Percentiles rank a stretch among this genome's conserved stretches.
These are phyloP conservation scores for Lacanobia wlatinum DNA, from an alignment of 2,888 invertebrate species.

Conservation along the genomic window DNA sequence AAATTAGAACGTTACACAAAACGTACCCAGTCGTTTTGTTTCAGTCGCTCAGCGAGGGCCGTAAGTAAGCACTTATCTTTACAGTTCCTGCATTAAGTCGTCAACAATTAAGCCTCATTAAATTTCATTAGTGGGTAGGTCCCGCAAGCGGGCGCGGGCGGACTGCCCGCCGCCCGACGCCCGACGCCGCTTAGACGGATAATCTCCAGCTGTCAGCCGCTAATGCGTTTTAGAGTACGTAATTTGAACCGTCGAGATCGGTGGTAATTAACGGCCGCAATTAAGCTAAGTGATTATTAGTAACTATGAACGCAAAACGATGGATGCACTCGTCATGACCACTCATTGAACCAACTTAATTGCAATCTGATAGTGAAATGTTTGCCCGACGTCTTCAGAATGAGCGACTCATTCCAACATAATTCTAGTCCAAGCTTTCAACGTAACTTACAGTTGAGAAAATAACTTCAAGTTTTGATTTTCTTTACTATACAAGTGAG, in stretches of 20 bases:
- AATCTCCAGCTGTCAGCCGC: constrained; percentile 90
- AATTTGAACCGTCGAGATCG: constrained; percentile 91
- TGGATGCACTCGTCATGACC: constrained; percentile 69
- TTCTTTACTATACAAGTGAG: constrained; percentile 67
- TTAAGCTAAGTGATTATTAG: constrained; percentile 90
- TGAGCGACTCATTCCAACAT: constrained; percentile 37
- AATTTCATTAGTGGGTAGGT: constrained; percentile 88
- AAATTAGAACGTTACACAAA: constrained; percentile 65
- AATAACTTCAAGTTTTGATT: constrained; percentile 57
- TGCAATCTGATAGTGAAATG: constrained; percentile 49
- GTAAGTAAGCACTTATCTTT: constrained; percentile 85
- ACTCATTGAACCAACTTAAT: constrained; percentile 60
- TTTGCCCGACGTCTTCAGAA: constrained; percentile 43
- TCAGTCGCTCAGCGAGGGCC: constrained; percentile 77
- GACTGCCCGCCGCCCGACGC: constrained; percentile 73
- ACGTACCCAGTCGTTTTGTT: constrained; percentile 77
- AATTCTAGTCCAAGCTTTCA: constrained; percentile 40
- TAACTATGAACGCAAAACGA: constrained; percentile 80
- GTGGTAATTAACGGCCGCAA: constrained; percentile 89
- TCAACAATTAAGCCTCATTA: constrained; percentile 90
- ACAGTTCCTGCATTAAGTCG: constrained; percentile 89
- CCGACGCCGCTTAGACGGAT: constrained; percentile 89
- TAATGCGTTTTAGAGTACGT: constrained; percentile 91
- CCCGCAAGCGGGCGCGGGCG: constrained; percentile 78
- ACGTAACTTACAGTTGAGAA: constrained; percentile 43